Percentiles rank a stretch among this genome's conserved stretches.
Evolutionary conservation across 2,113 vertebrate genomes (phyloP).

Genomic region (Grallaria varia): DNA sequence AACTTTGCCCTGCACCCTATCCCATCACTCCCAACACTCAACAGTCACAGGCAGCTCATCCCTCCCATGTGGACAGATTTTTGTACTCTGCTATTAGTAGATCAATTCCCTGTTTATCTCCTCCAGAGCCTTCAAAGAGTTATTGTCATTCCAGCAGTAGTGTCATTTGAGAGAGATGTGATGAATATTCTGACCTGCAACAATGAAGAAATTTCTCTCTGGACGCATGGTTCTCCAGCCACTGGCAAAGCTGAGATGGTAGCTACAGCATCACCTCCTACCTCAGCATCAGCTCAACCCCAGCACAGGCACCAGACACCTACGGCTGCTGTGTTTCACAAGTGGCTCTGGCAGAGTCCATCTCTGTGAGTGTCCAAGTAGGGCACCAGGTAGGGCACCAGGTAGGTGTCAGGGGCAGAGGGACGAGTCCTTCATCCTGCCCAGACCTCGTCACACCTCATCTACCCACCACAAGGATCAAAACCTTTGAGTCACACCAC

Average conservation of each 20-base stretch:
- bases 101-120: neutral
- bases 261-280: conserved; percentile 79
- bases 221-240: conserved; percentile 74
- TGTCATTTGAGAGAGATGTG: neutral
- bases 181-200: conserved; percentile 23
- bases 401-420: neutral
- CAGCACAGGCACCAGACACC: conserved; percentile 52
- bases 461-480: neutral
- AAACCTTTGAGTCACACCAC: neutral
- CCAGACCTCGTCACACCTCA: neutral
- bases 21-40: neutral
- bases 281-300: conserved; percentile 55
- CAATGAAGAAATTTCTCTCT: neutral
- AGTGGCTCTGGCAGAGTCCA: neutral
- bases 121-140: conserved; percentile 48
- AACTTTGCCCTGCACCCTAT: neutral
- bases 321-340: conserved; percentile 80
- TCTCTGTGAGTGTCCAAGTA: neutral
- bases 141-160: neutral
- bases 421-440: neutral
- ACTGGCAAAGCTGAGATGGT: conserved; percentile 74
- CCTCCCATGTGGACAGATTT: neutral
- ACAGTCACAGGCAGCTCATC: neutral
- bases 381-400: neutral
- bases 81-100: neutral